Base-by-base conservation (phyloP, 2,113 vertebrate species). In the Nycticebus coucang region DNA sequence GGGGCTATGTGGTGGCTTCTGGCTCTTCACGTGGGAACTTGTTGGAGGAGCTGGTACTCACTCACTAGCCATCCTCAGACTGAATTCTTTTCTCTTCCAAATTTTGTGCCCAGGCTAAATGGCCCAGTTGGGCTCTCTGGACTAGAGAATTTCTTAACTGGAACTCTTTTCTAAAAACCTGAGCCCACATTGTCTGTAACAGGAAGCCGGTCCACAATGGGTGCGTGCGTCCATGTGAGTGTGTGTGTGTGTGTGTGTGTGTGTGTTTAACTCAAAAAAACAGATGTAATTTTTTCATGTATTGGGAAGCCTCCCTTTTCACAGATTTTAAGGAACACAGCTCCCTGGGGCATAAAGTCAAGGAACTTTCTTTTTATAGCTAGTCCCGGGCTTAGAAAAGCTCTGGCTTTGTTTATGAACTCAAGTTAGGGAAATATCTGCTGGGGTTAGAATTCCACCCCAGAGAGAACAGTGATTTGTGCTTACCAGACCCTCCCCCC, bases 221-320 rank as follows among this genome's bases (percentile, higher is more conserved):
- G 18, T 55, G 5, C 57, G 41, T 15, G 78, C 33, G 77, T 91
- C 60, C 60, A 37, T 35, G 55, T 41, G 41, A 41, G 41, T 85
- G 60, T 79, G 30, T 60, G 71, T 62, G 71, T 55, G 41, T 85
- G 60, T 79, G 30, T 60, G 71, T 62, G 71, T 55, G 74, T 45
- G 55, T 41, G 33, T 64, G 21, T 21, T 66, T 68, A 59, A 79
- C 50, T 74, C 14, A 17, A 93, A 93, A 93, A 91, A 91, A 35
- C 69, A 97, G 89, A 97, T 89, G 90, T 86, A 41, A 37, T 75
- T 94, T 90, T 53, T 93, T 68, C 75, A 55, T 33, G 69, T 80
- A 62, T 75, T 85, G 78, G 85, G 88, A 96, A 97, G 41, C 30
- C 64, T 86, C 19, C 68, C 60, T 96, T 97, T 62, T 94, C 69